These are phyloP conservation scores for Drosophila athabasca DNA, from an alignment of 1,140 invertebrate species.

Conservation along the genomic window DNA sequence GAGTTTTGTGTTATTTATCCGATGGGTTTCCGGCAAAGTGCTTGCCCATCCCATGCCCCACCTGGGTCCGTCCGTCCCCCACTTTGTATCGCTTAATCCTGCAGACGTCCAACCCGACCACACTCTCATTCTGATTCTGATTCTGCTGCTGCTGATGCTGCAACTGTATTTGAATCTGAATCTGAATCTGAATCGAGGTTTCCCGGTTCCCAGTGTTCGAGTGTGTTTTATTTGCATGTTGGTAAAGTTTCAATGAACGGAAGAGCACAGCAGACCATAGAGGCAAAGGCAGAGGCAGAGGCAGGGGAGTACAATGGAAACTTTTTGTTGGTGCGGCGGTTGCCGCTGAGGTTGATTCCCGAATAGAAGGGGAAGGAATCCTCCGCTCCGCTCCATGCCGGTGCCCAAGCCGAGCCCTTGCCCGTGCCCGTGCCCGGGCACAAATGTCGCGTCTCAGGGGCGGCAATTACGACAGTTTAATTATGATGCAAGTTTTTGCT, in stretches of 20 bases:
- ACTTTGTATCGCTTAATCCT: conserved; percentile 48
- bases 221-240: conserved; percentile 33
- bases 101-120: conserved; percentile 12
- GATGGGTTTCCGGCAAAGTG: conserved; percentile 62
- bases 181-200: not conserved
- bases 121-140: not conserved
- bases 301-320: conserved; percentile 20
- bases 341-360: conserved; percentile 42
- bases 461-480: conserved; percentile 60
- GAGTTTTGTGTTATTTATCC: conserved; percentile 59
- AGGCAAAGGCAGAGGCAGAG: not conserved
- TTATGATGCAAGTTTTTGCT: conserved; percentile 45
- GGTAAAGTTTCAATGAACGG: conserved; percentile 33
- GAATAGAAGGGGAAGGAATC: conserved; percentile 1
- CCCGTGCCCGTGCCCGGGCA: conserved; percentile 46
- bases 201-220: not conserved
- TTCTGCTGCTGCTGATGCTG: not conserved
- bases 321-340: conserved; percentile 36
- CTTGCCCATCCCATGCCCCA: too few species aligned
- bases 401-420: too few species aligned
- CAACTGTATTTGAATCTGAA: not conserved
- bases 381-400: too few species aligned
- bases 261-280: not conserved
- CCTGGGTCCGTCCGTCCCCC: conserved; percentile 18
- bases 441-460: conserved; percentile 68